phyloP scores from a whole-genome alignment of 2,797 vertebrate genomes.

The Gorsachius magnificus region DNA sequence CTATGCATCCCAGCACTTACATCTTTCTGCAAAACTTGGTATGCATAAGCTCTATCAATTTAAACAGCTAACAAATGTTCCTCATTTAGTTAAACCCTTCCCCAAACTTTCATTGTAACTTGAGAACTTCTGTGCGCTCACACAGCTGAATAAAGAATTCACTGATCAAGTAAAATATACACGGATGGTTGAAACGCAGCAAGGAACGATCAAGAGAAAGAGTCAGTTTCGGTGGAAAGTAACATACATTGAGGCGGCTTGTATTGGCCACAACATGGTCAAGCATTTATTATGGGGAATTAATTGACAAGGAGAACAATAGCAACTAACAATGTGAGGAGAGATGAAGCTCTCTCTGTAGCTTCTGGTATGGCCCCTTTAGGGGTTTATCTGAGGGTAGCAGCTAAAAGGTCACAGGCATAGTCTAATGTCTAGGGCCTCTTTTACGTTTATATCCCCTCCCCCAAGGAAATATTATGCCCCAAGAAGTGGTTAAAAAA shows the following conservation, averaged over 20 bases:
- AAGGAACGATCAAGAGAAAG: background rate
- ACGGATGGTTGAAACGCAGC: background rate
- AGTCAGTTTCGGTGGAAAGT: background rate
- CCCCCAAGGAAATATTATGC: background rate
- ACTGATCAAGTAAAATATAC: background rate
- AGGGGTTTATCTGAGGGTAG: conserved; percentile 53
- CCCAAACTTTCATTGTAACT: background rate
- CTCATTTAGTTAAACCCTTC: background rate
- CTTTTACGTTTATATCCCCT: background rate
- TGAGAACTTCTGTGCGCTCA: background rate
- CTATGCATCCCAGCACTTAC: background rate
- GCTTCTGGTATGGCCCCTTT: conserved; percentile 48
- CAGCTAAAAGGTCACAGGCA: conserved; percentile 59
- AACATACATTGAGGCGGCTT: background rate
- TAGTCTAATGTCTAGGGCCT: background rate
- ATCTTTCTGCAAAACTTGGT: background rate
- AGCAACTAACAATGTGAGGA: conserved; percentile 23
- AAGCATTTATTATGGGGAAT: conserved; percentile 64
- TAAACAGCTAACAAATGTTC: background rate
- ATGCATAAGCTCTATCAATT: background rate
- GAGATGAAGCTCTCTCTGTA: conserved; percentile 42
- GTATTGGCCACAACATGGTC: background rate
- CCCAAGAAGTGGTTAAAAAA: conserved; percentile 22
- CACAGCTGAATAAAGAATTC: background rate
- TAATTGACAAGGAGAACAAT: conserved; percentile 71